phyloP scores from a whole-genome alignment of 2,888 invertebrate genomes.

The Rhagonycha fulva region DNA sequence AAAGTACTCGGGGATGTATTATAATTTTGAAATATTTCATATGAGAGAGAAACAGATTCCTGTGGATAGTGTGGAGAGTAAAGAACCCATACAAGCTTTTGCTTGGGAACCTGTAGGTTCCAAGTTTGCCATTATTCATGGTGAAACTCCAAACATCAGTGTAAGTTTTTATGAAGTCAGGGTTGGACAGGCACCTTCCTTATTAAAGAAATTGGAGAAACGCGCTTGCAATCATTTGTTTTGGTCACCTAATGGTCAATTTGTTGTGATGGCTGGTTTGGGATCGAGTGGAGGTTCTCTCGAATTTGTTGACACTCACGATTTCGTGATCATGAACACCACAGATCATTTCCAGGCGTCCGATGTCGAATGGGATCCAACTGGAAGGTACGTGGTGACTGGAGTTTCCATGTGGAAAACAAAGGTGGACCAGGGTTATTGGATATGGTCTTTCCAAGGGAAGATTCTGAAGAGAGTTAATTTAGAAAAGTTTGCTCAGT shows the following conservation, averaged over 20 bases:
- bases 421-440: conserved; percentile 90
- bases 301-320: conserved; percentile 94
- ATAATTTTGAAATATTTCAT: conserved; percentile 98
- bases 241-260: conserved; percentile 96
- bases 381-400: conserved; percentile 95
- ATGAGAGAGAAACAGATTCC: conserved; percentile 98
- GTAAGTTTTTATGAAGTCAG: conserved; percentile 94
- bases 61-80: conserved; percentile 95
- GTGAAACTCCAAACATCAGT: conserved; percentile 81
- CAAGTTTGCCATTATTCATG: conserved; percentile 96
- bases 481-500: conserved; percentile 91
- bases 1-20: conserved; percentile 96
- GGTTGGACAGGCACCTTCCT: conserved; percentile 84
- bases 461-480: conserved; percentile 77
- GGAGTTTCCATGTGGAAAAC: conserved; percentile 95
- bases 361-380: conserved; percentile 99
- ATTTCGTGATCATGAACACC: conserved; percentile 93
- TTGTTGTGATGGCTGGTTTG: conserved; percentile 90
- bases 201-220: conserved; percentile 87
- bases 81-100: conserved; percentile 90
- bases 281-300: conserved; percentile 83
- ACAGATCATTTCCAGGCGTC: conserved; percentile 92
- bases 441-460: conserved; percentile 97
- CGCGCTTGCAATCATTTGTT: conserved; percentile 89
- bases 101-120: conserved; percentile 98